Conservation (phyloP, 2,797 vertebrate species). For the Phoeniculus purpureus region DNA sequence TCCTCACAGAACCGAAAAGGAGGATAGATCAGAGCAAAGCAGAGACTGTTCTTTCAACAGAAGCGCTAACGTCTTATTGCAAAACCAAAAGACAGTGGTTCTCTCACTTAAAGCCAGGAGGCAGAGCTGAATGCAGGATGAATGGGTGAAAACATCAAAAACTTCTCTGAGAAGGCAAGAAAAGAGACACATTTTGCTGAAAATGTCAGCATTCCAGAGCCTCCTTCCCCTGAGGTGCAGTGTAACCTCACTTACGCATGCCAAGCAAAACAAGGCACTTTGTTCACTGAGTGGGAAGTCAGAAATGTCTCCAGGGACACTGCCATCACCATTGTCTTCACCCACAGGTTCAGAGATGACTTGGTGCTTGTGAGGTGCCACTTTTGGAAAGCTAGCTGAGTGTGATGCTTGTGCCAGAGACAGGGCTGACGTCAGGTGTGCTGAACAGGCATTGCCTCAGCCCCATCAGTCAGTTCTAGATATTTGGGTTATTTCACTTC, state of each 20-base stretch:
- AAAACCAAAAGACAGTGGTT: background rate
- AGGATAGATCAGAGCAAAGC: background rate
- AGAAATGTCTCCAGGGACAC: slow-evolving; percentile 30
- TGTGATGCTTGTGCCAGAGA: background rate
- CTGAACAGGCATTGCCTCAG: background rate
- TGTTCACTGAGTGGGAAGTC: slow-evolving; percentile 19
- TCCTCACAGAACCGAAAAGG: background rate
- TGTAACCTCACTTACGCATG: background rate
- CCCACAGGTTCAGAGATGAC: slow-evolving; percentile 33
- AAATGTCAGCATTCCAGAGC: background rate
- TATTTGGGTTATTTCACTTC: background rate
- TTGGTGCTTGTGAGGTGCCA: slow-evolving; percentile 12
- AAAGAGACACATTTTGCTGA: background rate
- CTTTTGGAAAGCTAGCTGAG: slow-evolving; percentile 25
- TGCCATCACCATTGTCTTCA: slow-evolving; percentile 30
- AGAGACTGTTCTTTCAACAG: background rate
- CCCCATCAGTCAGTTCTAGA: background rate
- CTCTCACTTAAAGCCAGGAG: background rate
- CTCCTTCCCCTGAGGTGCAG: background rate
- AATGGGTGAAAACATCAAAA: background rate
- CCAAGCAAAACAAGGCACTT: slow-evolving; percentile 9
- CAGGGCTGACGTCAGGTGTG: background rate
- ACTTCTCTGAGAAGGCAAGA: background rate
- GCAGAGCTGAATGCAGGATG: background rate
- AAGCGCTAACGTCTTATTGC: background rate